Evolutionary conservation across 2,113 vertebrate genomes (phyloP).

Genomic region (Etia nguti): DNA sequence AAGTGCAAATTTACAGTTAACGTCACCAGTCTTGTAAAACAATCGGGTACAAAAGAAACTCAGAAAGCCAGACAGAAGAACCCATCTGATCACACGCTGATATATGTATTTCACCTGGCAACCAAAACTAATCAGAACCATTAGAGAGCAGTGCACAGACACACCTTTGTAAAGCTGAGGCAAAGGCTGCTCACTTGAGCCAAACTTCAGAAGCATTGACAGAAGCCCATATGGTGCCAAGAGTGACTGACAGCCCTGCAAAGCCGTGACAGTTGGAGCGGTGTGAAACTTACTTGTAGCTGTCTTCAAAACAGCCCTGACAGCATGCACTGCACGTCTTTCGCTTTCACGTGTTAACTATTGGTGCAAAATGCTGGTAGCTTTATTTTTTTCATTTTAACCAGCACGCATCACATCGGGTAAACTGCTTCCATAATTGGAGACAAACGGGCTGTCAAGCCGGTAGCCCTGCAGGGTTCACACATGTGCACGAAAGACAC

Average conservation of each 20-base stretch:
- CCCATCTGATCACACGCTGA: neutral
- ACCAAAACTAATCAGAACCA: constrained; percentile 5
- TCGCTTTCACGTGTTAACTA: neutral
- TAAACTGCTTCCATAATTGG: neutral
- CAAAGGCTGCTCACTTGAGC: neutral
- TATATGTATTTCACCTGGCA: neutral
- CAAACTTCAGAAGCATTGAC: constrained; percentile 21
- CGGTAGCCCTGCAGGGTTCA: neutral
- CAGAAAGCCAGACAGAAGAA: neutral
- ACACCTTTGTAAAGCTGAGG: constrained; percentile 14
- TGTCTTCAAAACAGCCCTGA: constrained; percentile 20
- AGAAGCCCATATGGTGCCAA: constrained; percentile 6
- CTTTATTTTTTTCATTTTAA: neutral
- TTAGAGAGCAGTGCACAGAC: neutral
- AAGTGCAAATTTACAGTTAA: neutral
- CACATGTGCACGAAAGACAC: neutral
- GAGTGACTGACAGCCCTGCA: constrained; percentile 5
- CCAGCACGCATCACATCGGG: neutral
- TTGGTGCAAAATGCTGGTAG: neutral
- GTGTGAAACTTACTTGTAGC: neutral
- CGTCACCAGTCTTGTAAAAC: neutral
- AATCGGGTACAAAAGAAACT: neutral
- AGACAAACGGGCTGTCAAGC: neutral
- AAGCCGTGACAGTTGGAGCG: neutral
- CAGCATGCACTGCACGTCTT: neutral